Conservation (phyloP, 2,113 vertebrate species). For the Calypte anna region DNA sequence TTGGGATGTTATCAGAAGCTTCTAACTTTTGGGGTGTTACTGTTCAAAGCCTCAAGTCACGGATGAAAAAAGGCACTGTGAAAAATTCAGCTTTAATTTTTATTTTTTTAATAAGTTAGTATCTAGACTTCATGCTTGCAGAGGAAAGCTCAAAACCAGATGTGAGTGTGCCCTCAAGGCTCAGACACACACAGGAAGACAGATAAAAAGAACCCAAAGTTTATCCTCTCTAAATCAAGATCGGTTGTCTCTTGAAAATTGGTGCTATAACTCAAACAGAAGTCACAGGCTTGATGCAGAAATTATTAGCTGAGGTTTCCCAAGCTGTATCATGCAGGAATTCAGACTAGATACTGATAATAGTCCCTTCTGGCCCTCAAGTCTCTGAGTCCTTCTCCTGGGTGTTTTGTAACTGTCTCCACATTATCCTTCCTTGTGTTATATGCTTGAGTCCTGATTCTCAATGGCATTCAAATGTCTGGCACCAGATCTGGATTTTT, state of each 20-base stretch:
- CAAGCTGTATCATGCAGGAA: neutral
- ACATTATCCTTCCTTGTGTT: neutral
- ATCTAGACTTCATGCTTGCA: neutral
- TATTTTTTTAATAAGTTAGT: neutral
- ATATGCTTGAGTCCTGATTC: neutral
- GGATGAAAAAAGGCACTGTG: neutral
- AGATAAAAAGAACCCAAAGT: constrained; percentile 47
- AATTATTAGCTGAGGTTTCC: constrained; percentile 27
- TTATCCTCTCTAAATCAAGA: constrained; percentile 60
- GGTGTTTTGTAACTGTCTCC: neutral
- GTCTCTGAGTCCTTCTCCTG: neutral
- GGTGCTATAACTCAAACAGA: constrained; percentile 42
- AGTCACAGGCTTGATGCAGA: constrained; percentile 33
- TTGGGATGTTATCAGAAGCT: neutral
- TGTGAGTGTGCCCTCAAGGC: constrained; percentile 26
- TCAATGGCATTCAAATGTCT: neutral
- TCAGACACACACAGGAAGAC: neutral
- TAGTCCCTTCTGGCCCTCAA: neutral
- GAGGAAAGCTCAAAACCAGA: constrained; percentile 6
- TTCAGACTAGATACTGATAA: neutral
- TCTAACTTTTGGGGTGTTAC: neutral
- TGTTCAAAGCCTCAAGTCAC: neutral
- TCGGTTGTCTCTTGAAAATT: constrained; percentile 30
- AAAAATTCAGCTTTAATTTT: constrained; percentile 36
- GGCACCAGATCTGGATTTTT: accelerated